These are phyloP conservation scores for Heliconius himera DNA, from an alignment of 1,140 invertebrate species.

Conservation along the genomic window DNA sequence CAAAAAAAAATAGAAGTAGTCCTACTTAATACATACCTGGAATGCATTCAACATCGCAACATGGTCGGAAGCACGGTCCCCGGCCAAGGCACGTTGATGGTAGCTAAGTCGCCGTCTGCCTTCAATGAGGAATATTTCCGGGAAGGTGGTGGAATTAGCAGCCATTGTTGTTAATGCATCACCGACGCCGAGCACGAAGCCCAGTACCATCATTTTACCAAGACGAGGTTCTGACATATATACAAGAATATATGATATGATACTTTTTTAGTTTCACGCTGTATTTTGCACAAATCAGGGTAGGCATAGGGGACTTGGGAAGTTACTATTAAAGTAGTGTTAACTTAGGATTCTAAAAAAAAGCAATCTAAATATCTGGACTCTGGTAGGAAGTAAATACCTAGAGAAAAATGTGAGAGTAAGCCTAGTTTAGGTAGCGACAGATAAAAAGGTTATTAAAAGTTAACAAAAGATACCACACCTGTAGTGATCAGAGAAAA, in stretches of 20 bases:
- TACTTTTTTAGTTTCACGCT: too few species aligned
- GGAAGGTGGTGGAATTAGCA: conserved; percentile 95
- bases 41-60: conserved; percentile 97
- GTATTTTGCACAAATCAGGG: too few species aligned
- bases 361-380: too few species aligned
- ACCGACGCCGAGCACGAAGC: conserved; percentile 90
- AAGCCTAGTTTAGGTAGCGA: too few species aligned
- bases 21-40: conserved; percentile 76
- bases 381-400: too few species aligned
- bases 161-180: conserved; percentile 96
- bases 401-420: too few species aligned
- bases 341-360: conserved; percentile 89
- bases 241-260: neutral
- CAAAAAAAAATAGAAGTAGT: conserved; percentile 59
- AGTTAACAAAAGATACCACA: too few species aligned
- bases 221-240: conserved; percentile 88
- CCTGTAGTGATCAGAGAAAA: too few species aligned
- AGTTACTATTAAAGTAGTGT: conserved; percentile 62
- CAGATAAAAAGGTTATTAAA: too few species aligned
- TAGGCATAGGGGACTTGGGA: too few species aligned
- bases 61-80: conserved; percentile 95
- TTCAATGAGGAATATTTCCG: conserved; percentile 91
- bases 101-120: conserved; percentile 86
- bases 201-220: conserved; percentile 97
- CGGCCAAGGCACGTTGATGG: conserved; percentile 92